phyloP scores from a whole-genome alignment of 2,797 vertebrate species.

The Mionectes olivaceus region DNA sequence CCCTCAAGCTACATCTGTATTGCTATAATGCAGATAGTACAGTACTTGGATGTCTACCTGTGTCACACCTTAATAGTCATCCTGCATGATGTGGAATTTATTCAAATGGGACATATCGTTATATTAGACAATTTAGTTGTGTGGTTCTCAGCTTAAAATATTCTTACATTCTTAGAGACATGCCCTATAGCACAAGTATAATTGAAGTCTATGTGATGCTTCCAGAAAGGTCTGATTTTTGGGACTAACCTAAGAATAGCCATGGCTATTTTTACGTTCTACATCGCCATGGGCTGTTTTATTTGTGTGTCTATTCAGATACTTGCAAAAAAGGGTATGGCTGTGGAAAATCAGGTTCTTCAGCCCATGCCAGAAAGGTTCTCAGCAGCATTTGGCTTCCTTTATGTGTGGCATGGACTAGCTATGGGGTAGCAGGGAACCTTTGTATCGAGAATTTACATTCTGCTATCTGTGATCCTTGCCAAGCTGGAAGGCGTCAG shows the following conservation, averaged over 20 bases:
- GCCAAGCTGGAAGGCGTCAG: conserved; percentile 1
- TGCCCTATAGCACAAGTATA: background rate
- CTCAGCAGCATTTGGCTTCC: background rate
- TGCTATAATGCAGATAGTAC: background rate
- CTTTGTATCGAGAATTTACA: background rate
- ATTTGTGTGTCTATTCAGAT: background rate
- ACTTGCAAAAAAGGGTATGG: background rate
- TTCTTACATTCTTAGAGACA: background rate
- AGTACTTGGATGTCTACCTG: background rate
- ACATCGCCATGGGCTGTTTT: background rate
- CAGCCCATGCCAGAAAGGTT: background rate
- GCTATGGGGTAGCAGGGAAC: background rate
- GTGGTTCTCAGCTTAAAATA: background rate
- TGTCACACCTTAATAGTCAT: background rate
- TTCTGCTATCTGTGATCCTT: conserved; percentile 12
- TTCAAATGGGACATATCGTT: background rate
- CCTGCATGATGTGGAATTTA: background rate
- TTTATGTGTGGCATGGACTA: background rate
- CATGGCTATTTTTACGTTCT: background rate
- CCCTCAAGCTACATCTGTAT: background rate
- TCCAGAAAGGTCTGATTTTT: background rate
- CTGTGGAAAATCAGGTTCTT: background rate
- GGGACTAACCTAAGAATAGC: background rate
- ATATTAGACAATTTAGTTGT: background rate
- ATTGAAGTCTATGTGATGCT: background rate